Evolutionary conservation across 2,113 vertebrate species (phyloP), one percentile per base, ranked within the genome.

Genomic region (Lophochroa leadbeateri): DNA sequence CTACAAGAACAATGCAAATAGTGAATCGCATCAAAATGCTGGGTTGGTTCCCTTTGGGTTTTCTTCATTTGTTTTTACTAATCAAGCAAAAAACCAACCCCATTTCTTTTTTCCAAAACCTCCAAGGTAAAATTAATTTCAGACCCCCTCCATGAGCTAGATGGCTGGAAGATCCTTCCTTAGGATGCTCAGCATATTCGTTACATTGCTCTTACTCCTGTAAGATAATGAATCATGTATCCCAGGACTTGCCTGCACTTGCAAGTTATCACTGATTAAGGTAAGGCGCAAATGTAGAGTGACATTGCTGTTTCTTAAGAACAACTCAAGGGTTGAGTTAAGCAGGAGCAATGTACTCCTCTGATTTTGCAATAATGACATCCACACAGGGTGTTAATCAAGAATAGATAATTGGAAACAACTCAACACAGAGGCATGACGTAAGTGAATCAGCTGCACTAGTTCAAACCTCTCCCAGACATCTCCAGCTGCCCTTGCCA

Each of bases 201-300:
- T 81, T 81, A 39, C 55, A 58, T 27, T 52, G 47, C 65, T 92
- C 24, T 95, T 76, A 41, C 50, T 78, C 57, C 68, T 83, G 55
- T 64, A 71, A 81, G 82, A 60, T 65, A 94, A 95, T 69, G 82
- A 93, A 52, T 81, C 92, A 11, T 7, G 27, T 61, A 72, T n/a
- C 72, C 77, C 74, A 64, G 82, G 60, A 88, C 86, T 88, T 95
- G 92, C 61, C 80, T 44, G 79, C 68, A 72, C 82, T 93, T 92
- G 88, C 58, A 94, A 71, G 76, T 92, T 92, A 35, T 81, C 82
- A 63, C 68, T 93, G 82, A 94, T 95, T 57, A 81, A 86, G 80
- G 12, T 47, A 78, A 65, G 68, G 58, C 0, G 5, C 39, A 94
- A 93, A 86, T 84, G 83, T 13, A 27, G 94, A 92, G 71, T 50